A percentile compares a stretch with the other conserved stretches of the same genome.
These are phyloP conservation scores for Leptocoma aspasia DNA, from an alignment of 2,113 vertebrate species.

Conservation along the genomic window DNA sequence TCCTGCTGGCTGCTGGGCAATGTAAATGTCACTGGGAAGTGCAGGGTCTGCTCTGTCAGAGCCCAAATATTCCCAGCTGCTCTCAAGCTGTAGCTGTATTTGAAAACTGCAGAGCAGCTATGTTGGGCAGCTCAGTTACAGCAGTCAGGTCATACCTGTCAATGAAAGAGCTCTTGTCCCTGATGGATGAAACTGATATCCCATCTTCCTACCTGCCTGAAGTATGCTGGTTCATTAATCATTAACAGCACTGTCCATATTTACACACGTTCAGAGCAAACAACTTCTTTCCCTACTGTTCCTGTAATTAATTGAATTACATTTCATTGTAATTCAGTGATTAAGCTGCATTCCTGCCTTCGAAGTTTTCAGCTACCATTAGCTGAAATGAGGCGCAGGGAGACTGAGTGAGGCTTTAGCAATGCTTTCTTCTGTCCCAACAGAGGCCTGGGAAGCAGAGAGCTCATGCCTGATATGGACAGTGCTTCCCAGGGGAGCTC, in stretches of 20 bases:
- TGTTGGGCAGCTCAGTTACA: not conserved
- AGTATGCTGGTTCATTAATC: not conserved
- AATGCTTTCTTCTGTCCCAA: not conserved
- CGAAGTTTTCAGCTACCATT: not conserved
- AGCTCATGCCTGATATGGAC: fast-evolving
- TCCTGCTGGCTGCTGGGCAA: constrained; percentile 17
- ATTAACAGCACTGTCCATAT: not conserved
- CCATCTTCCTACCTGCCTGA: not conserved
- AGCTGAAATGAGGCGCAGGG: constrained; percentile 2
- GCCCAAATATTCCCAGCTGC: constrained; percentile 40
- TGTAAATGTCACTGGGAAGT: constrained; percentile 6
- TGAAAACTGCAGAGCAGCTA: not conserved
- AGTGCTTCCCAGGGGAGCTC: not conserved
- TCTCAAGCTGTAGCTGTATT: not conserved
- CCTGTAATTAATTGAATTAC: constrained; percentile 34
- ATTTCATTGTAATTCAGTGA: not conserved
- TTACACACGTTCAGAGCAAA: not conserved
- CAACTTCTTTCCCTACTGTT: not conserved
- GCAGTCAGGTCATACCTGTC: constrained; percentile 12
- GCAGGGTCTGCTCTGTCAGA: not conserved
- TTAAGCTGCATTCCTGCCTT: constrained; percentile 9
- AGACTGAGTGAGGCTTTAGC: not conserved
- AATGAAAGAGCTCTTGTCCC: not conserved
- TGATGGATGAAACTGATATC: not conserved
- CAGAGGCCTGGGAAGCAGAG: not conserved